Evolutionary conservation across 2,888 invertebrate species (phyloP).

Genomic region (Scaeva pyrastri): DNA sequence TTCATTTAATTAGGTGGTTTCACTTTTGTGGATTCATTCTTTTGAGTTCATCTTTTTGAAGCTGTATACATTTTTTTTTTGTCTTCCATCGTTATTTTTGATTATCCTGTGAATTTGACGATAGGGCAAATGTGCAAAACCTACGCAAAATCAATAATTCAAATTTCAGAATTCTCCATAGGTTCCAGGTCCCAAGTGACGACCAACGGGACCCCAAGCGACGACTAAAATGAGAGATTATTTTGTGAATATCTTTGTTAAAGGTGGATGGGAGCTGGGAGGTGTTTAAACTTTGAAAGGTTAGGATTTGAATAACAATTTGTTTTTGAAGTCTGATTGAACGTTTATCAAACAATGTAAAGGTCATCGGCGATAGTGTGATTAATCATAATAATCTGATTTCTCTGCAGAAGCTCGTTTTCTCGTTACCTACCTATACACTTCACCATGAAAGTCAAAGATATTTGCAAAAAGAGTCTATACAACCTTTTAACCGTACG

Average conservation of each 20-base stretch:
- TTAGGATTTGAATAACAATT: neutral
- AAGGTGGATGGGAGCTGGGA: neutral
- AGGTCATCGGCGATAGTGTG: neutral
- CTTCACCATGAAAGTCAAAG: too few relatives aligned
- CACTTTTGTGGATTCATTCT: constrained; percentile 45
- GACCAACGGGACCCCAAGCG: too few relatives aligned
- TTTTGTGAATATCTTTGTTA: neutral
- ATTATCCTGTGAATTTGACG: constrained; percentile 44
- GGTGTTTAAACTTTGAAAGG: neutral
- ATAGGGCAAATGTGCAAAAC: constrained; percentile 51
- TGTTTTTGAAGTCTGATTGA: neutral
- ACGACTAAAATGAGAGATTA: constrained; percentile 43
- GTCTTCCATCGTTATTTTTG: neutral
- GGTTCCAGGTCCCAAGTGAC: constrained; percentile 4
- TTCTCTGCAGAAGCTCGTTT: neutral
- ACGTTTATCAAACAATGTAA: neutral
- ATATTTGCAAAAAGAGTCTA: too few relatives aligned
- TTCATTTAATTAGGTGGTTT: constrained; percentile 66
- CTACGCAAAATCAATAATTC: constrained; percentile 69
- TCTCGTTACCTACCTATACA: too few relatives aligned
- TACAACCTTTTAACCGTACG: too few relatives aligned
- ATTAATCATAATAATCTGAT: neutral
- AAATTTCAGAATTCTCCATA: constrained; percentile 17
- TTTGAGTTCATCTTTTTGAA: too few relatives aligned
- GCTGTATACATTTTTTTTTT: neutral